Conservation (phyloP, 2,888 invertebrate species). For the Cerceris ruficornis region DNA sequence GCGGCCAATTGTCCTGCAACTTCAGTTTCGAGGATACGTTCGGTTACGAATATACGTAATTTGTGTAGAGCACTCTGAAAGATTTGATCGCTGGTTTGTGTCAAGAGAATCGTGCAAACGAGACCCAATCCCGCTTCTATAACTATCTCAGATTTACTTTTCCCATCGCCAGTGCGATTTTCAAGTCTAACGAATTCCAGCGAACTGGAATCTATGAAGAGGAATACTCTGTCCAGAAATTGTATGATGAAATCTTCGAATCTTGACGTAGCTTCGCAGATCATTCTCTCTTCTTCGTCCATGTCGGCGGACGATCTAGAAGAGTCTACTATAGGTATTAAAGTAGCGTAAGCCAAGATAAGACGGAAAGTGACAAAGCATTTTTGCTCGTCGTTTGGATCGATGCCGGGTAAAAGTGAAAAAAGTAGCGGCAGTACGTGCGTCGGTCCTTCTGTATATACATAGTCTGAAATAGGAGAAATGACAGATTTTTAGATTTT, state of each 20-base stretch:
- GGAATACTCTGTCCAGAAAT: conserved; percentile 90
- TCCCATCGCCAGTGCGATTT: conserved; percentile 79
- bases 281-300: conserved; percentile 89
- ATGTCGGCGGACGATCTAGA: conserved; percentile 89
- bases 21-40: conserved; percentile 91
- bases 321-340: conserved; percentile 93
- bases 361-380: conserved; percentile 90
- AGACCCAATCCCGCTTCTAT: conserved; percentile 88
- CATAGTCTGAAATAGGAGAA: conserved; percentile 78
- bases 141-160: conserved; percentile 88
- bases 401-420: conserved; percentile 93
- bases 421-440: conserved; percentile 92
- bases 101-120: conserved; percentile 87
- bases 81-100: conserved; percentile 86
- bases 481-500: background rate
- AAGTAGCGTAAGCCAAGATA: conserved; percentile 88
- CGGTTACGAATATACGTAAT: conserved; percentile 88
- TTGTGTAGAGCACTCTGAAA: conserved; percentile 88
- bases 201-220: conserved; percentile 88
- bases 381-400: conserved; percentile 93
- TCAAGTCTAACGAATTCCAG: conserved; percentile 87
- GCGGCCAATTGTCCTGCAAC: conserved; percentile 92
- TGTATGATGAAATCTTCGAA: conserved; percentile 95
- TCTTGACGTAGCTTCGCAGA: conserved; percentile 91
- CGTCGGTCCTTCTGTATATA: conserved; percentile 89